These are phyloP conservation scores for Selene dorsalis DNA, from an alignment of 2,797 vertebrate genomes.

Conservation along the genomic window DNA sequence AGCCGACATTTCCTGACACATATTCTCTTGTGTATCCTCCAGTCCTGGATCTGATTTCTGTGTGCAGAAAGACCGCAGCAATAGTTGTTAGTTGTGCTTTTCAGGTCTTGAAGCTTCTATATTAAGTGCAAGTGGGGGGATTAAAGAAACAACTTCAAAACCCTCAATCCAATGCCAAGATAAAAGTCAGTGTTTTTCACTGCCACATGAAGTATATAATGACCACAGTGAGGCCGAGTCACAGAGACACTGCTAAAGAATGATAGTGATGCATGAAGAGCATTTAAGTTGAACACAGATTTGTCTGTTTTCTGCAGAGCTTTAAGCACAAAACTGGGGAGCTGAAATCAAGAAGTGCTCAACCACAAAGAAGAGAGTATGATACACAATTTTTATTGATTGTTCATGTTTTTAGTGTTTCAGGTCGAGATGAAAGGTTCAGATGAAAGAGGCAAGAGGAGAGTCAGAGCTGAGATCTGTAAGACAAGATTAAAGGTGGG, in stretches of 20 bases:
- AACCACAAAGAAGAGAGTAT: slow-evolving; percentile 56
- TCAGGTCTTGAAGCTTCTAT: slow-evolving; percentile 67
- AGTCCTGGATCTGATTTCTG: slow-evolving; percentile 64
- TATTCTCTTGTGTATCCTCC: neutral
- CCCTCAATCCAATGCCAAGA: slow-evolving; percentile 40
- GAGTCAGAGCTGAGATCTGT: neutral
- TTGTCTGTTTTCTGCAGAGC: slow-evolving; percentile 40
- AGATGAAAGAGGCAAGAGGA: slow-evolving; percentile 35
- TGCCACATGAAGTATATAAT: neutral
- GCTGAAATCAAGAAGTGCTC: slow-evolving; percentile 47
- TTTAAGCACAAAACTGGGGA: slow-evolving; percentile 45
- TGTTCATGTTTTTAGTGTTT: slow-evolving; percentile 41
- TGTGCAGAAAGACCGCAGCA: slow-evolving; percentile 15
- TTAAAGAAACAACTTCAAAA: slow-evolving; percentile 43
- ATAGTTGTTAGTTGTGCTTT: neutral
- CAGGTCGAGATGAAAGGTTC: too few relatives aligned
- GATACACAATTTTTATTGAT: neutral
- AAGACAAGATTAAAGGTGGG: slow-evolving; percentile 50
- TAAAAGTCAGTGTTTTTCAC: slow-evolving; percentile 43
- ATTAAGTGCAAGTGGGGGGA: slow-evolving; percentile 45
- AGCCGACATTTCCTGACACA: slow-evolving; percentile 9
- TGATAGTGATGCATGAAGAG: neutral
- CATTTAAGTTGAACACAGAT: neutral
- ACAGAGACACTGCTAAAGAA: neutral
- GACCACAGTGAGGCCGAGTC: too few relatives aligned